A percentile compares a stretch with the other conserved stretches of the same genome.
Evolutionary conservation across 2,113 vertebrate genomes (phyloP).

Genomic region (Chauna torquata): DNA sequence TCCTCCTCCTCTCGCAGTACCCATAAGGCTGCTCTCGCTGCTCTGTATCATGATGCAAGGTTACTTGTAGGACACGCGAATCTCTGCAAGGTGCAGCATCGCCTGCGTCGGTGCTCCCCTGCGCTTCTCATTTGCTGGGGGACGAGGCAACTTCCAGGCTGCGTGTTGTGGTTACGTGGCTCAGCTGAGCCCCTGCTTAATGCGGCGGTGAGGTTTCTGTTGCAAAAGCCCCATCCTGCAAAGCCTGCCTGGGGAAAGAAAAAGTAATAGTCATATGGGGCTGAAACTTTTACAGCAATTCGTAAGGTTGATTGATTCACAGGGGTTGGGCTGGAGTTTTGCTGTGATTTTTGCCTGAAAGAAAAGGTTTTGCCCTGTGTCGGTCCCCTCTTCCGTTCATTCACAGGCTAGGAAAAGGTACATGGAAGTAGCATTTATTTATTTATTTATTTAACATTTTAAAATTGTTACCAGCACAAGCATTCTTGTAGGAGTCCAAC

Average conservation of each 20-base stretch:
- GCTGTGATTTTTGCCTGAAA: not conserved
- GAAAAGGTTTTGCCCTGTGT: not conserved
- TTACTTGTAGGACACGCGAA: constrained; percentile 56
- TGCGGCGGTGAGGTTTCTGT: not conserved
- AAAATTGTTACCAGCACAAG: not conserved
- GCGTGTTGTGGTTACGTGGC: not conserved
- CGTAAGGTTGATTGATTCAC: not conserved
- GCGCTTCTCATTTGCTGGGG: not conserved
- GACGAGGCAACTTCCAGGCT: not conserved
- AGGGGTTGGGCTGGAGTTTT: not conserved
- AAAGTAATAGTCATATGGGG: not conserved
- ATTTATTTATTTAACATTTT: not conserved
- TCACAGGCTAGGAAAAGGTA: not conserved
- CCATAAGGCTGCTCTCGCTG: not conserved
- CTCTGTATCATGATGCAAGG: constrained; percentile 44
- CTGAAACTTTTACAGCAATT: not conserved
- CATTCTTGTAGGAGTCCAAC: not conserved
- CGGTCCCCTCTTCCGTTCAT: not conserved
- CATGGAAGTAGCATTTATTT: not conserved
- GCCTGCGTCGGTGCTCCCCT: not conserved
- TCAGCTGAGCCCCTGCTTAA: not conserved
- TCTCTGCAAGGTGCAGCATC: constrained; percentile 26
- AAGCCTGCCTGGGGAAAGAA: not conserved
- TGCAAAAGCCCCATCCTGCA: not conserved
- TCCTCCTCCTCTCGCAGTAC: not conserved